A percentile compares a stretch with the other conserved stretches of the same genome.
These are phyloP conservation scores for Brachypodius melanocephalos DNA, from an alignment of 2,113 vertebrate species.

Conservation along the genomic window DNA sequence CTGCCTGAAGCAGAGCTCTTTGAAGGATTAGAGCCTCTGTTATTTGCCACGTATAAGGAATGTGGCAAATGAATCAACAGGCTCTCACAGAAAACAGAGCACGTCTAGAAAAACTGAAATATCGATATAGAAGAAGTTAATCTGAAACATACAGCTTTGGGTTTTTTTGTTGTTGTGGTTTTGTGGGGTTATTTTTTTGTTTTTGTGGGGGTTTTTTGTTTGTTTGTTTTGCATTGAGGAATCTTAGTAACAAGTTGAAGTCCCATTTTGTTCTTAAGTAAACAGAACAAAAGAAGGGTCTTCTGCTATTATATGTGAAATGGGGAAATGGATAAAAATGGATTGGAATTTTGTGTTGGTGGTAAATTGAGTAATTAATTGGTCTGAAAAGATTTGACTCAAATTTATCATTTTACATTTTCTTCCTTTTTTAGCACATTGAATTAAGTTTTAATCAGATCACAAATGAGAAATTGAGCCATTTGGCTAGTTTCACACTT, in stretches of 20 bases:
- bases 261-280: background rate
- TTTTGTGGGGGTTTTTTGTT: background rate
- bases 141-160: background rate
- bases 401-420: background rate
- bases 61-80: background rate
- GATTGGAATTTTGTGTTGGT: background rate
- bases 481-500: background rate
- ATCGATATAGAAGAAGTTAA: background rate
- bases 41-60: background rate
- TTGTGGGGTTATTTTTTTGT: background rate
- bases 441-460: background rate
- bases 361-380: background rate
- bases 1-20: background rate
- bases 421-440: background rate
- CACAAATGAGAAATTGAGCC: background rate
- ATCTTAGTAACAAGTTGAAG: background rate
- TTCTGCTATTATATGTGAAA: background rate
- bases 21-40: background rate
- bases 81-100: background rate
- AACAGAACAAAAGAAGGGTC: background rate
- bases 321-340: background rate
- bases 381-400: background rate
- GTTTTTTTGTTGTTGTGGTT: background rate
- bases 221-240: background rate
- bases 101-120: background rate